Percentiles rank a stretch among this genome's conserved stretches.
Conservation (phyloP, 2,113 vertebrate species). For the Phylloscopus trochilus region DNA sequence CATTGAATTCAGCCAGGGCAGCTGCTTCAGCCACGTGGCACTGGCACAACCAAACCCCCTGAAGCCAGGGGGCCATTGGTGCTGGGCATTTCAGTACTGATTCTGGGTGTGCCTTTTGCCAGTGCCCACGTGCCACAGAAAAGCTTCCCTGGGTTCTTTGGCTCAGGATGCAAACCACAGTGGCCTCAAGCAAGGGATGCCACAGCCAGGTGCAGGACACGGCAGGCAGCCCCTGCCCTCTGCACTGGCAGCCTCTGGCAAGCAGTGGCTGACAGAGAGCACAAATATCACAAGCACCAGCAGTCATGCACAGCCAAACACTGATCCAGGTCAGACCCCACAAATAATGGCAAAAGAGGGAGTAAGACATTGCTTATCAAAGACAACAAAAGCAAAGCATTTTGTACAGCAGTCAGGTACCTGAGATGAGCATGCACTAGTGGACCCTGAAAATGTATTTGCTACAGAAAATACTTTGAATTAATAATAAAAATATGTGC, state of each 20-base stretch:
- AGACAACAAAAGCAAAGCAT: background rate
- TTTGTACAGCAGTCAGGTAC: background rate
- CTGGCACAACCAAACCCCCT: background rate
- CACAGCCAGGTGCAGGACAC: background rate
- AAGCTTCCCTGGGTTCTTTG: background rate
- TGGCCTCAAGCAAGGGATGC: background rate
- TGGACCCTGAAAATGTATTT: accelerated
- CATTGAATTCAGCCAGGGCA: background rate
- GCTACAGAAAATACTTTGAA: background rate
- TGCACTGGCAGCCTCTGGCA: background rate
- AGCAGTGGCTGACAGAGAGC: background rate
- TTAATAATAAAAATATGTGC: background rate
- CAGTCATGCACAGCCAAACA: accelerated
- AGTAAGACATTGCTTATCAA: background rate
- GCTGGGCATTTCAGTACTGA: no score
- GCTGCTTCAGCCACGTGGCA: background rate
- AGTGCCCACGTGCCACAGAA: accelerated
- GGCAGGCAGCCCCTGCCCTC: background rate
- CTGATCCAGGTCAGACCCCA: background rate
- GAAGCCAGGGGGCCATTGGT: accelerated
- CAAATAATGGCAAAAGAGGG: background rate
- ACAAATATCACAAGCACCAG: background rate
- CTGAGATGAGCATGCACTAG: background rate
- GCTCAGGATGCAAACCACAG: background rate
- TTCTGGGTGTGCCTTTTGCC: background rate